These are phyloP conservation scores for Polypterus bichir DNA, from an alignment of 2,113 vertebrate species.

Conservation along the genomic window DNA sequence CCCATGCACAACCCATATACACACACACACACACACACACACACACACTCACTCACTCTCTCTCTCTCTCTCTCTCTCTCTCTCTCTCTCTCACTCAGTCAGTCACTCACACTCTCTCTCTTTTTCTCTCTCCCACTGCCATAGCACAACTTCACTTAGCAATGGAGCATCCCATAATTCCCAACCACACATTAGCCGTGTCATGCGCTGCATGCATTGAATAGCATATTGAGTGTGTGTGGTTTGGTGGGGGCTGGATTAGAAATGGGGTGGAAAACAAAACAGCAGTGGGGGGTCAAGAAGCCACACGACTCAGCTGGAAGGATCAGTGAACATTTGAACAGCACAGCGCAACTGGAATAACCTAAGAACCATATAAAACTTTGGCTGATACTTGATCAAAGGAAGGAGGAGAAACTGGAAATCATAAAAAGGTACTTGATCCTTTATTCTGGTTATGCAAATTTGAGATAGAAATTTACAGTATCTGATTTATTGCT, in stretches of 20 bases:
- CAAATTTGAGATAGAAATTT: neutral
- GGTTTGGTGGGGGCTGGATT: neutral
- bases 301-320: neutral
- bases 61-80: too few relatives aligned
- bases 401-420: neutral
- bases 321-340: neutral
- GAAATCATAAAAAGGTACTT: neutral
- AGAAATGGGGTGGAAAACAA: conserved; percentile 3
- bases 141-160: neutral
- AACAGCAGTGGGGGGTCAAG: neutral
- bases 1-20: too few relatives aligned
- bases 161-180: conserved; percentile 1
- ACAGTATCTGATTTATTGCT: neutral
- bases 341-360: neutral
- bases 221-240: neutral
- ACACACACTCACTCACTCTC: too few relatives aligned
- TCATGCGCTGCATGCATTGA: conserved; percentile 3
- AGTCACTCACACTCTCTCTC: too few relatives aligned
- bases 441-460: neutral
- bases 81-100: neutral
- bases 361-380: neutral
- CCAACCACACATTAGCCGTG: neutral
- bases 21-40: neutral
- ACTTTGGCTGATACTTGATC: neutral
- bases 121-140: neutral